Conservation (phyloP, 2,797 vertebrate species). For the Petrocephalus sullivani region DNA sequence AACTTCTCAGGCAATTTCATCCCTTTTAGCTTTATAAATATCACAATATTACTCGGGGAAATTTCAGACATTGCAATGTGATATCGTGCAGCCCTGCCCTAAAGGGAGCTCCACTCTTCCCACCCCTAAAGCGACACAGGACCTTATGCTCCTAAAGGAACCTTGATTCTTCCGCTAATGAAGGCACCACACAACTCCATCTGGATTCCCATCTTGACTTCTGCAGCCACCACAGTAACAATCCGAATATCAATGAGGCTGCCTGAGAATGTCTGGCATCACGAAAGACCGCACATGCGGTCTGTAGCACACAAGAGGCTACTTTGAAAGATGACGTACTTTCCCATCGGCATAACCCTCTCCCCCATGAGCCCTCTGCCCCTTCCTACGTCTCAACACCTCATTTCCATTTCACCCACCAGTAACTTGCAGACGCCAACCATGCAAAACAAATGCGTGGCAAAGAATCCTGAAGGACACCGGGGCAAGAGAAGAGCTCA, state of each 20-base stretch:
- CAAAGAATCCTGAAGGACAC: background rate
- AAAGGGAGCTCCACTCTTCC: background rate
- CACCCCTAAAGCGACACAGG: background rate
- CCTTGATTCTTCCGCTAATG: background rate
- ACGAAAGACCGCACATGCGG: background rate
- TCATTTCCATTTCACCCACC: background rate
- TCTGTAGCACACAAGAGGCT: background rate
- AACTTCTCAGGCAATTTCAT: background rate
- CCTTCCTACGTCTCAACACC: background rate
- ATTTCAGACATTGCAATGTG: background rate
- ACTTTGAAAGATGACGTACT: background rate
- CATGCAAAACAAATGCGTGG: background rate
- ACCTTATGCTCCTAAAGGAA: background rate
- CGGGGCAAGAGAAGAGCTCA: background rate
- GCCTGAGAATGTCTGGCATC: background rate
- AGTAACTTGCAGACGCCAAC: background rate
- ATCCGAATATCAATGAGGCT: background rate
- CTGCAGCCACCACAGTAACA: background rate
- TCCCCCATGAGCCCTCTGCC: background rate
- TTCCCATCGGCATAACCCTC: background rate
- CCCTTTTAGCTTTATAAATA: background rate
- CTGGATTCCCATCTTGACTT: background rate
- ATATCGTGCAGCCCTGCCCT: background rate
- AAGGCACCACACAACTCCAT: background rate
- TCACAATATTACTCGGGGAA: background rate